Evolutionary conservation across 2,888 invertebrate genomes (phyloP).

Genomic region (Sisyra terminalis): DNA sequence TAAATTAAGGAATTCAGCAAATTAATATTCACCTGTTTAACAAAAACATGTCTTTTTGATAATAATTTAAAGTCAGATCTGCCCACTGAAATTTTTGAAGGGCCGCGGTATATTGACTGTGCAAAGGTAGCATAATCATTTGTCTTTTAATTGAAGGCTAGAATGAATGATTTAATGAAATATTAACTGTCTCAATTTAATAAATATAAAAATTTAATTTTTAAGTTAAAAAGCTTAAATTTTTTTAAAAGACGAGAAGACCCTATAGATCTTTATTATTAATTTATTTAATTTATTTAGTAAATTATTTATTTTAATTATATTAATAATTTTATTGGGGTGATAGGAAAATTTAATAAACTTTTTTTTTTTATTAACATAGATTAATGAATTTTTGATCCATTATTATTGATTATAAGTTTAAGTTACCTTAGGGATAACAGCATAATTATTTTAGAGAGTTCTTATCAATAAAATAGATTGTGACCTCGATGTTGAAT

Average conservation of each 20-base stretch:
- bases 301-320: constrained; percentile 21
- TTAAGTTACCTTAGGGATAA: constrained; percentile 27
- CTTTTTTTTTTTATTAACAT: constrained; percentile 31
- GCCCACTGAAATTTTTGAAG: constrained; percentile 56
- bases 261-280: constrained; percentile 54
- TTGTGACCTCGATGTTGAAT: constrained; percentile 86
- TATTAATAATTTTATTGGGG: constrained; percentile 41
- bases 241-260: constrained; percentile 55
- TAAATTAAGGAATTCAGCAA: constrained; percentile 46
- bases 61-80: constrained; percentile 48
- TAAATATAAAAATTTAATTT: constrained; percentile 35
- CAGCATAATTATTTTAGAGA: constrained; percentile 65
- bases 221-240: constrained; percentile 51
- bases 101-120: constrained; percentile 65
- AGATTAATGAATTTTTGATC: constrained; percentile 22
- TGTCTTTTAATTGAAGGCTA: constrained; percentile 64
- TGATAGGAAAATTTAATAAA: constrained; percentile 41
- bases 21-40: constrained; percentile 53
- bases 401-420: constrained; percentile 15
- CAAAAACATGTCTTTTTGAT: constrained; percentile 58
- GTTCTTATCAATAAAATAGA: constrained; percentile 54
- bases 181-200: constrained; percentile 41
- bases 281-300: constrained; percentile 23
- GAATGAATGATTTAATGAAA: constrained; percentile 59
- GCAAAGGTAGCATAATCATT: constrained; percentile 69